A percentile compares a stretch with the other conserved stretches of the same genome.
Evolutionary conservation across 2,888 invertebrate genomes (phyloP).

Genomic region (Nemurella pictetii): DNA sequence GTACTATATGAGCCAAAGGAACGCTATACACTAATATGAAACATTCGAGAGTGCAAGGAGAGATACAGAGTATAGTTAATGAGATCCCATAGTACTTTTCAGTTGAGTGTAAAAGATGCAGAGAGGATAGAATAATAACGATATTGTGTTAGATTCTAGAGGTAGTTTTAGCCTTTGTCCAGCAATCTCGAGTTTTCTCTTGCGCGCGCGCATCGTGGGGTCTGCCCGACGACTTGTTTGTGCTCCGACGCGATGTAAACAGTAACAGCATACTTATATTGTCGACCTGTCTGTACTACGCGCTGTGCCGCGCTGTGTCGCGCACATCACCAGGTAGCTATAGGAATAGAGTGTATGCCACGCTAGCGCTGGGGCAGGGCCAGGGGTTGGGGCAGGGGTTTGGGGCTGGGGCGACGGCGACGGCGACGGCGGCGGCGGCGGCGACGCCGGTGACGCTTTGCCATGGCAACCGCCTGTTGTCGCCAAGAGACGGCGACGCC

Average conservation of each 20-base stretch:
- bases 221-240: background rate
- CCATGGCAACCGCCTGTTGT: slow-evolving; percentile 15
- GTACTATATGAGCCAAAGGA: background rate
- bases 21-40: background rate
- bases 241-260: no score
- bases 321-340: background rate
- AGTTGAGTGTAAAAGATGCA: background rate
- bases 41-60: background rate
- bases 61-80: background rate
- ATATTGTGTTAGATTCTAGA: background rate
- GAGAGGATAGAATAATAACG: background rate
- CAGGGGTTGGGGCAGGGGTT: background rate
- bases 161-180: background rate
- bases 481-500: background rate
- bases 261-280: background rate
- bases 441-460: background rate
- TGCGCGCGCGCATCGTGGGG: no score
- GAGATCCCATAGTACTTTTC: background rate
- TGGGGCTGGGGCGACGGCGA: background rate
- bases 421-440: background rate
- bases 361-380: no score
- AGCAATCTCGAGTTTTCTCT: background rate
- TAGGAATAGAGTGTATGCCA: background rate
- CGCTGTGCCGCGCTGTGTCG: no score
- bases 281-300: background rate